Evolutionary conservation across 1,140 invertebrate species (phyloP).

Genomic region (Dinoponera quadriceps): DNA sequence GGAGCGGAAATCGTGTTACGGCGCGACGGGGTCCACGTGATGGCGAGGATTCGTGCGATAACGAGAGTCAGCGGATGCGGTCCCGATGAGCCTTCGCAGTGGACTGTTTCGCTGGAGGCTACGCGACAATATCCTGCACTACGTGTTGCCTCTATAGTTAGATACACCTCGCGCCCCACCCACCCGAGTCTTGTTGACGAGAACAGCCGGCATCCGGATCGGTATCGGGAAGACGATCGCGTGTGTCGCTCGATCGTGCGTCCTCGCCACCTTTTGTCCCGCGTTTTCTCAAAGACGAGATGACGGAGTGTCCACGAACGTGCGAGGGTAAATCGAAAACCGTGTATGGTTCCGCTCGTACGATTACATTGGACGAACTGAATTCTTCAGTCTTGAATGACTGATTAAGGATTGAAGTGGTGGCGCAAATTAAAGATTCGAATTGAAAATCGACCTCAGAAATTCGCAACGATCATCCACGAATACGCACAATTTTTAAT

Average conservation of each 20-base stretch:
- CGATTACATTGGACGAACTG: no score
- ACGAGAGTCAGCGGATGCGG: constrained; percentile 72
- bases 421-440: background rate
- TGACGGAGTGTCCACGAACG: background rate
- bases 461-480: no score
- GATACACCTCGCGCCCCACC: constrained; percentile 78
- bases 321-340: background rate
- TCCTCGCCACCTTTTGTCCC: background rate
- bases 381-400: background rate
- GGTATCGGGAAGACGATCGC: constrained; percentile 11
- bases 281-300: background rate
- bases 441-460: no score
- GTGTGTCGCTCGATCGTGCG: background rate
- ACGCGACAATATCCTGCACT: constrained; percentile 82
- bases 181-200: constrained; percentile 58
- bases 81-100: constrained; percentile 81
- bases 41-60: constrained; percentile 48
- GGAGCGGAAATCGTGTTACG: constrained; percentile 41
- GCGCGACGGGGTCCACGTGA: constrained; percentile 21
- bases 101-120: constrained; percentile 83
- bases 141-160: constrained; percentile 84
- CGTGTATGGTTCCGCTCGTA: background rate
- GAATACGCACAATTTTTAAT: no score
- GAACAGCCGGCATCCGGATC: constrained; percentile 35
- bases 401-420: background rate